Evolutionary conservation across 2,797 vertebrate genomes (phyloP), one percentile per base, ranked within the genome.

Genomic region (Oreochromis grahami): DNA sequence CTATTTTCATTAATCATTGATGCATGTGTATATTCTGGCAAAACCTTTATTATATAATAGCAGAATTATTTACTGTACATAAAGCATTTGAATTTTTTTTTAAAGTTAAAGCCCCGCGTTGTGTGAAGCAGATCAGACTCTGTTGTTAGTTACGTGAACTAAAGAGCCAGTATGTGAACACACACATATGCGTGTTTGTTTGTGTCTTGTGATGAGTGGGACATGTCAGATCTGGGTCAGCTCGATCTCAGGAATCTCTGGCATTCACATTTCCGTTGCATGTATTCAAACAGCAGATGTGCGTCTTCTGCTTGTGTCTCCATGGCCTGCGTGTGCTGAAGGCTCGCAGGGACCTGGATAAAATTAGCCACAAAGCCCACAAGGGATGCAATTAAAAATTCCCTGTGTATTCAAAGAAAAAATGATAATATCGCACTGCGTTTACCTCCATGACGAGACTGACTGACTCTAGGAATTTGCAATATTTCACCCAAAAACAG

Each of bases 181-280:
- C 34, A 48, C 41, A 72, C 41, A 48, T 48, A 19, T 48, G 68
- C 6, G 2, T 72, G 41, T 72, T 41, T 70, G n/a, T 83, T 70
- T 80, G 81, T 88, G 65, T 87, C 70, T 76, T 77, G 81, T 70
- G 82, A 81, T 63, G 84, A 85, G 89, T 63, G 81, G 87, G 58
- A 81, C 86, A 86, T 80, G 86, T 87, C 88, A 84, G 85, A 94
- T 94, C 84, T 94, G 92, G 94, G 92, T 94, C 92, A 91, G 88
- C 8, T 87, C 84, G 38, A 89, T 85, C 92, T 92, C 92, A 90
- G 93, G 94, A 94, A 95, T 95, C 84, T 74, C 85, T 80, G 94
- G 93, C 86, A 94, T 94, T 84, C 89, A 78, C 85, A 68, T 81
- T 86, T 78, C 76, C 36, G 63, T 58, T 80, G 68, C 80, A 88